Evolutionary conservation across 2,113 vertebrate species (phyloP).

Genomic region (Condylura cristata): DNA sequence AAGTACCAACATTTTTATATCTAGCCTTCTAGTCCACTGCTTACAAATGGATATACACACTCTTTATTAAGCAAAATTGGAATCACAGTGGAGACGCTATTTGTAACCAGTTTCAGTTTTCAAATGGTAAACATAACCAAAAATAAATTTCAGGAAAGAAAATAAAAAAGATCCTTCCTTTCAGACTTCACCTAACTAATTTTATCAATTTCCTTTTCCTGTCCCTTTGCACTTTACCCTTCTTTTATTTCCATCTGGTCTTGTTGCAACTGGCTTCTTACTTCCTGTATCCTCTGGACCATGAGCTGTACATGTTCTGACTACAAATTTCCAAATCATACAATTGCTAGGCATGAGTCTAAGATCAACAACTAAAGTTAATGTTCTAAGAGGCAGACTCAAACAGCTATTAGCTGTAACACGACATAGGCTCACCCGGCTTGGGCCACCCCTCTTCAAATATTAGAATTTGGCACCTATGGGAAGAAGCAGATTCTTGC

Average conservation of each 20-base stretch:
- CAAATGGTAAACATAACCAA: constrained; percentile 41
- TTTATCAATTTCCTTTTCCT: constrained; percentile 26
- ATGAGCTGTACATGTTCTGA: not conserved
- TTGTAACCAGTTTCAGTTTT: constrained; percentile 44
- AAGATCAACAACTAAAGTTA: not conserved
- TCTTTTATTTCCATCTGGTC: not conserved
- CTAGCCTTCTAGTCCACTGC: not conserved
- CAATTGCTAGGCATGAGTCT: not conserved
- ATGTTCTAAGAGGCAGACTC: not conserved
- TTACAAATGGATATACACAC: not conserved
- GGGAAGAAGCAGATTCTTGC: not conserved
- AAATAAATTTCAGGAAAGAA: constrained; percentile 48
- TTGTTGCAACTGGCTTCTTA: not conserved
- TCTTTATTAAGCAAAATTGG: constrained; percentile 35
- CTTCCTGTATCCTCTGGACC: not conserved
- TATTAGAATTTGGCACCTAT: not conserved
- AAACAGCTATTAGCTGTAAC: not conserved
- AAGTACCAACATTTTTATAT: not conserved
- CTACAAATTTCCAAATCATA: constrained; percentile 23
- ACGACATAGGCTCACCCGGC: not conserved
- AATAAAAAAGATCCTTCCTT: not conserved
- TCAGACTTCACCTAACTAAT: not conserved
- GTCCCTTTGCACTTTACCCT: not conserved
- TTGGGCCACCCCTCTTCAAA: not conserved
- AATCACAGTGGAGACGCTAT: not conserved